Evolutionary conservation across 1,140 invertebrate species (phyloP).

Genomic region (Campodea augens): DNA sequence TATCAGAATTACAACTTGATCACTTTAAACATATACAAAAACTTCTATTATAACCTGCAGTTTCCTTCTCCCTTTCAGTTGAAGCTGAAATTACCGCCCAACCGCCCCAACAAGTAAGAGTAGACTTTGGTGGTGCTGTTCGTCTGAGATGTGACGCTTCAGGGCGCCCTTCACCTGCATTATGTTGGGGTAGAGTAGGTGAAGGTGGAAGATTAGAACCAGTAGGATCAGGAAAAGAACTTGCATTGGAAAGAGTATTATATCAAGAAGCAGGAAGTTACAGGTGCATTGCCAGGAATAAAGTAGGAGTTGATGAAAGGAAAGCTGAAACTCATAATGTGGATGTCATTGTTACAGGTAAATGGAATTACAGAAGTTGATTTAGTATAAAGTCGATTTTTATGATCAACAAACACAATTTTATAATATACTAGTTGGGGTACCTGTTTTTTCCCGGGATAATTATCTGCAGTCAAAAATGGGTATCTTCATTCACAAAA

Average conservation of each 20-base stretch:
- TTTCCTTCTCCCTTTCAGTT: conserved; percentile 12
- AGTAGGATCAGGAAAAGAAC: conserved; percentile 34
- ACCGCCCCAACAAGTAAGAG: conserved; percentile 44
- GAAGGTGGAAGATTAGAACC: conserved; percentile 31
- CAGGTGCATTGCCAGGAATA: conserved; percentile 33
- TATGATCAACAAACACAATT: no score
- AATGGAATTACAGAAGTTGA: conserved; percentile 16
- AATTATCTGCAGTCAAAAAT: no score
- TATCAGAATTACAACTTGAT: no score
- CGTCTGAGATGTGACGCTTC: conserved; percentile 62
- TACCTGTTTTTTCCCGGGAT: no score
- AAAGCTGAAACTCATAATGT: conserved; percentile 28
- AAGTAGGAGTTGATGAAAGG: conserved; percentile 16
- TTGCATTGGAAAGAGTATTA: conserved; percentile 42
- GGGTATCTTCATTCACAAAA: no score
- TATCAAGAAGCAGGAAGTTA: conserved; percentile 59
- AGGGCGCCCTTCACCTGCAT: conserved; percentile 19
- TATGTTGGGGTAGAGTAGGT: conserved; percentile 16
- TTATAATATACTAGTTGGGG: no score
- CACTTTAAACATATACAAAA: no score
- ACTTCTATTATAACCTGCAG: no score
- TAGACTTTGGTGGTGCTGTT: conserved; percentile 61
- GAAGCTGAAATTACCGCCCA: conserved; percentile 12
- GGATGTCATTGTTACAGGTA: conserved; percentile 34
- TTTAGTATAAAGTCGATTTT: no score